These are phyloP conservation scores for Agonopterix arenella DNA, from an alignment of 2,888 invertebrate genomes.

Conservation along the genomic window DNA sequence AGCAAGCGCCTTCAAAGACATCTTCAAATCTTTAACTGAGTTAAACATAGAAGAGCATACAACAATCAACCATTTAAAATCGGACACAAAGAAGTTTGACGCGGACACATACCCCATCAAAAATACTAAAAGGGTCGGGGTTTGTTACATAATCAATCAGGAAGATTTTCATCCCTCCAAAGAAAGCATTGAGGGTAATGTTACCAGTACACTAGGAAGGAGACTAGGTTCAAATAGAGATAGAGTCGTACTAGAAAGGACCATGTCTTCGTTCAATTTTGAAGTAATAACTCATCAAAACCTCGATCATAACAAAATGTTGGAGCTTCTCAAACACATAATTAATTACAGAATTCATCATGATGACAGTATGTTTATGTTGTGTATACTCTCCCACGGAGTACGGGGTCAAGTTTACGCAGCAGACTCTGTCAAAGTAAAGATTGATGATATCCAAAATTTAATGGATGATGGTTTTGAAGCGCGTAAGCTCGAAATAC, in stretches of 20 bases:
- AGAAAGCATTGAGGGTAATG: slow-evolving; percentile 36
- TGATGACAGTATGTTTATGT: slow-evolving; percentile 58
- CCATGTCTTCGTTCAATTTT: slow-evolving; percentile 55
- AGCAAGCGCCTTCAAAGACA: too few relatives aligned
- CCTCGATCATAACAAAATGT: slow-evolving; percentile 42
- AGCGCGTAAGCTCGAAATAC: slow-evolving; percentile 41
- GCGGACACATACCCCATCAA: slow-evolving; percentile 47
- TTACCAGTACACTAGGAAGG: slow-evolving; percentile 24
- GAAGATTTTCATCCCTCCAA: slow-evolving; percentile 57
- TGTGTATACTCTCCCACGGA: slow-evolving; percentile 66
- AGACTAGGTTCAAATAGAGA: slow-evolving; percentile 51
- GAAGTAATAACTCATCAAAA: slow-evolving; percentile 42
- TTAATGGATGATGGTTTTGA: slow-evolving; percentile 47
- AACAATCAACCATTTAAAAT: slow-evolving; percentile 23
- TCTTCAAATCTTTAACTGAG: too few relatives aligned
- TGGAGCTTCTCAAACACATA: slow-evolving; percentile 41
- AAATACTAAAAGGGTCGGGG: slow-evolving; percentile 45
- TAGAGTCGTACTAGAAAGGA: slow-evolving; percentile 35
- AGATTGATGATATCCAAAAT: slow-evolving; percentile 53
- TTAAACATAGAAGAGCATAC: too few relatives aligned
- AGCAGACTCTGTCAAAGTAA: slow-evolving; percentile 58
- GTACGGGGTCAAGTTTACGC: slow-evolving; percentile 58
- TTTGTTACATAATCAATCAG: slow-evolving; percentile 63
- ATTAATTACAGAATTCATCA: slow-evolving; percentile 33
- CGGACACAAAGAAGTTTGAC: slow-evolving; percentile 33